Percentiles rank a stretch among this genome's conserved stretches.
phyloP scores from a whole-genome alignment of 2,888 invertebrate genomes.

The Acronicta alni region DNA sequence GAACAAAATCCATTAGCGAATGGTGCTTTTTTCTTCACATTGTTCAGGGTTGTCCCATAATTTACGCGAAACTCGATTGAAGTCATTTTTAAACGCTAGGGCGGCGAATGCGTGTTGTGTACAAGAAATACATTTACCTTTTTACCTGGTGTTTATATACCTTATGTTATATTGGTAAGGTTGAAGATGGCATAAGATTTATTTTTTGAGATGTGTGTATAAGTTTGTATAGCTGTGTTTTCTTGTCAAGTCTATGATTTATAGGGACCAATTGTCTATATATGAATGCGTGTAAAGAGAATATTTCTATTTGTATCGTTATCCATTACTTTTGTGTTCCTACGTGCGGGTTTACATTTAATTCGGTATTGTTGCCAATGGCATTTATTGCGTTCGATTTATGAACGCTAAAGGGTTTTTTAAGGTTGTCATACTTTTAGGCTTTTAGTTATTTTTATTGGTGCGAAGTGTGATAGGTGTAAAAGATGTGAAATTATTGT shows the following conservation, averaged over 20 bases:
- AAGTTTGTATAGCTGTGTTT: slow-evolving; percentile 73
- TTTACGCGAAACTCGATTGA: slow-evolving; percentile 86
- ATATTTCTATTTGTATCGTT: slow-evolving; percentile 83
- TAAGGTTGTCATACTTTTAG: slow-evolving; percentile 36
- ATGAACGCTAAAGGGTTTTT: slow-evolving; percentile 70
- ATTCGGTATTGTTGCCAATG: slow-evolving; percentile 83
- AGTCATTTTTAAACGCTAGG: slow-evolving; percentile 85
- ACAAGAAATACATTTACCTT: slow-evolving; percentile 29
- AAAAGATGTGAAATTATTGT: slow-evolving; percentile 18
- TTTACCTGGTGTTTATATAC: slow-evolving; percentile 1
- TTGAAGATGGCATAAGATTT: slow-evolving; percentile 46
- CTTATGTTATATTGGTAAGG: slow-evolving; percentile 51
- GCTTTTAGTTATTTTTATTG: slow-evolving; percentile 60
- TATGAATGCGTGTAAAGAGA: slow-evolving; percentile 85
- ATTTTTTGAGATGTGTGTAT: slow-evolving; percentile 24
- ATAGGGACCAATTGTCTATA: slow-evolving; percentile 85
- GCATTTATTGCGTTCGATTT: slow-evolving; percentile 81
- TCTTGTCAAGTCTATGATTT: slow-evolving; percentile 88
- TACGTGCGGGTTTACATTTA: slow-evolving; percentile 83
- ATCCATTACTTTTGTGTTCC: slow-evolving; percentile 73
- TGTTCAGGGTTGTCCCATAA: slow-evolving; percentile 87
- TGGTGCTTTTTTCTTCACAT: slow-evolving; percentile 81
- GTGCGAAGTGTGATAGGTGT: slow-evolving; percentile 44
- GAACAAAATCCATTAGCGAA: slow-evolving; percentile 88
- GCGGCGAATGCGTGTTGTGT: slow-evolving; percentile 76